phyloP scores from a whole-genome alignment of 2,113 vertebrate species.

The Thunnus maccoyii region DNA sequence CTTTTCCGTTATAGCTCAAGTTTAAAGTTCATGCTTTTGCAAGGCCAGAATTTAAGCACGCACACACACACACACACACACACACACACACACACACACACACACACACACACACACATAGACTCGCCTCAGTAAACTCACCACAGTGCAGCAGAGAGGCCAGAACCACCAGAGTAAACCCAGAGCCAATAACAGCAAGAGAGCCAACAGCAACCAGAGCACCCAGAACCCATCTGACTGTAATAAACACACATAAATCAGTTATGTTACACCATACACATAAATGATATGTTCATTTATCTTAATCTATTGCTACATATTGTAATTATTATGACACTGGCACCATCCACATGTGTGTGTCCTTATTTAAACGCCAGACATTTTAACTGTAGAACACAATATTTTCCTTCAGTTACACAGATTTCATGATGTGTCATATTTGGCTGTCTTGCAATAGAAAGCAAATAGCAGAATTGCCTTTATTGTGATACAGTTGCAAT shows the following conservation, averaged over 20 bases:
- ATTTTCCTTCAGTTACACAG: no score
- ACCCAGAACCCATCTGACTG: conserved; percentile 90
- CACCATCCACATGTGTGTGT: no score
- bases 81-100: neutral
- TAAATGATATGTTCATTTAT: neutral
- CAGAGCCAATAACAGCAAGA: conserved; percentile 88
- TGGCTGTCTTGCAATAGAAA: no score
- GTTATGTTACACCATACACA: neutral
- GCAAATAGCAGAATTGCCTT: no score
- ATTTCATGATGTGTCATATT: no score
- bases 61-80: neutral
- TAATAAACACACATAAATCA: conserved; percentile 33
- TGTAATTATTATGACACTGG: neutral
- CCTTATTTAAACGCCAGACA: no score
- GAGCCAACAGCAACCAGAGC: conserved; percentile 88
- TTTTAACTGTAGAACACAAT: no score
- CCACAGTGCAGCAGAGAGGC: conserved; percentile 98
- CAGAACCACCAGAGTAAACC: conserved; percentile 97
- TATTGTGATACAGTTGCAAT: no score
- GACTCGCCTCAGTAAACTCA: conserved; percentile 42
- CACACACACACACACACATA: neutral
- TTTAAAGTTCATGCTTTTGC: neutral
- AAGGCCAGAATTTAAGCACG: neutral
- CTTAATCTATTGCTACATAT: neutral
- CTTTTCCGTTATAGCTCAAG: neutral